These are phyloP conservation scores for Hemiprocne comata DNA, from an alignment of 2,113 vertebrate genomes.

Conservation along the genomic window DNA sequence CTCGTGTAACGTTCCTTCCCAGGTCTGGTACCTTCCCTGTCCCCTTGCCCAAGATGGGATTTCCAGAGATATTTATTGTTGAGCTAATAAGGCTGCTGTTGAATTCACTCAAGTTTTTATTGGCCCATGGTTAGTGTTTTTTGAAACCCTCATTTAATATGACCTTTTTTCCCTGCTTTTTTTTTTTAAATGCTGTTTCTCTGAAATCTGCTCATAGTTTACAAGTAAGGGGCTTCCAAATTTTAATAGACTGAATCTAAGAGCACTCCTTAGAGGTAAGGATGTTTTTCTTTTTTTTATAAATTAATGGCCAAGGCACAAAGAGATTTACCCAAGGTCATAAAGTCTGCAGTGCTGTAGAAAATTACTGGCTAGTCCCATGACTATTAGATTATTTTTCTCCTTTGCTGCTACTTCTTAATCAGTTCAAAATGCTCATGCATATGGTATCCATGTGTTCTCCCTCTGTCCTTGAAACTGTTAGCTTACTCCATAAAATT, in stretches of 20 bases:
- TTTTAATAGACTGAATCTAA: neutral
- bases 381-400: slow-evolving; percentile 20
- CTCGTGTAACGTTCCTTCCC: neutral
- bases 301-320: neutral
- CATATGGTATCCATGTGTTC: slow-evolving; percentile 7
- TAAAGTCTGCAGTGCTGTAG: neutral
- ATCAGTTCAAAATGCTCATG: slow-evolving; percentile 13
- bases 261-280: neutral
- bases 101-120: neutral
- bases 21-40: neutral
- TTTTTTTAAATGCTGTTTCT: neutral
- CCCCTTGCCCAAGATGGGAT: neutral
- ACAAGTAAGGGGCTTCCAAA: neutral
- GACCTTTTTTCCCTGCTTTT: neutral
- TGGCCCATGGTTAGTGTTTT: neutral
- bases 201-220: neutral
- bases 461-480: slow-evolving; percentile 5
- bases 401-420: slow-evolving; percentile 27
- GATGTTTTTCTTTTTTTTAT: neutral
- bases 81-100: neutral
- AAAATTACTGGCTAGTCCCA: neutral
- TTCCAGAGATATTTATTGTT: neutral
- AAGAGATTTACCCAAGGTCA: neutral
- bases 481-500: neutral
- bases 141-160: neutral